Percentiles rank a stretch among this genome's conserved stretches.
Conservation (phyloP, 2,888 invertebrate species). For the Brachyptera putata region DNA sequence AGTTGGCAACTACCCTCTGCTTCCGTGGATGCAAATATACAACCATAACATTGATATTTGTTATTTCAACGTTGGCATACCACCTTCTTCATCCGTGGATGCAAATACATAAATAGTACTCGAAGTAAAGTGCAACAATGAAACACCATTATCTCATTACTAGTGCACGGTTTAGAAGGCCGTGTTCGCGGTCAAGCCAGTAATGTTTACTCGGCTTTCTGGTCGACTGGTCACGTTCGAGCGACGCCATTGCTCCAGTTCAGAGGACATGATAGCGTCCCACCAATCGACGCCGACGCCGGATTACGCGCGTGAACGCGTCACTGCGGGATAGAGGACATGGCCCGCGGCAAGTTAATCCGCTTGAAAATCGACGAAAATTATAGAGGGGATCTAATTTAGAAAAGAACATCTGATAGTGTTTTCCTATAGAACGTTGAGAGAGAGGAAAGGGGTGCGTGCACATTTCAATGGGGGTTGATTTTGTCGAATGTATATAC, state of each 20-base stretch:
- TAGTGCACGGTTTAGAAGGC: slow-evolving; percentile 9
- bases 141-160: slow-evolving; percentile 29
- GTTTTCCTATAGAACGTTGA: too few species aligned
- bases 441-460: not conserved
- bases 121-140: too few species aligned
- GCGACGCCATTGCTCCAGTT: slow-evolving; percentile 17
- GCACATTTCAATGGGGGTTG: not conserved
- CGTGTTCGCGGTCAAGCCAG: slow-evolving; percentile 1
- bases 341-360: slow-evolving; percentile 19
- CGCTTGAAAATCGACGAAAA: slow-evolving; percentile 3
- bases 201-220: slow-evolving; percentile 14
- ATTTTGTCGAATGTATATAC: not conserved
- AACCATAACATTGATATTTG: too few species aligned
- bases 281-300: slow-evolving; percentile 9
- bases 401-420: slow-evolving; percentile 15
- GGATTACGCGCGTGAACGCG: slow-evolving; percentile 15
- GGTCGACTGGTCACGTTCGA: not conserved
- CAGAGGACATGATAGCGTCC: slow-evolving; percentile 15
- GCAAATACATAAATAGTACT: too few species aligned
- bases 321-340: slow-evolving; percentile 7
- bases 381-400: slow-evolving; percentile 16
- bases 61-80: too few species aligned
- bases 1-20: too few species aligned
- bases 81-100: too few species aligned
- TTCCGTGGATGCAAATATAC: too few species aligned